Percentiles rank a stretch among this genome's conserved stretches.
Conservation (phyloP, 2,797 vertebrate genomes). For the Glossophaga mutica region DNA sequence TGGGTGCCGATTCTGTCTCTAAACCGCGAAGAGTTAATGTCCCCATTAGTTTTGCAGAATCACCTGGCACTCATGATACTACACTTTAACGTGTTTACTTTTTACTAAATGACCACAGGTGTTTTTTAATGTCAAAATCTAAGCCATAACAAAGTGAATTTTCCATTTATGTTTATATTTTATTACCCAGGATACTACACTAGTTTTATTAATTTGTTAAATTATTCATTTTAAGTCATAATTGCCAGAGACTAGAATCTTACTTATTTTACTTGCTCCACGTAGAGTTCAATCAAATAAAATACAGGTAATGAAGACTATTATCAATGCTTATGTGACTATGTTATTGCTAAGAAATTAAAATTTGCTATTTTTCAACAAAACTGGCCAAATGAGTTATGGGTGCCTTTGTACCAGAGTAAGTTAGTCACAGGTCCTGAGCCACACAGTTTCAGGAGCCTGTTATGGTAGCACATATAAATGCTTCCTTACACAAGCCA, state of each 20-base stretch:
- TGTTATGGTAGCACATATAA: background rate
- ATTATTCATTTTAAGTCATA: slow-evolving; percentile 35
- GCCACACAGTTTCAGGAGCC: background rate
- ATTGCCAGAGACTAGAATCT: background rate
- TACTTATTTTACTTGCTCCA: slow-evolving; percentile 26
- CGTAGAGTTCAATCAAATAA: slow-evolving; percentile 29
- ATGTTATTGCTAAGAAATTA: background rate
- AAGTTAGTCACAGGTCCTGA: background rate
- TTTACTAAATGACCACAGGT: background rate
- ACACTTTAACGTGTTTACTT: background rate
- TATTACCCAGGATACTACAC: slow-evolving; percentile 9
- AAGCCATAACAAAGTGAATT: slow-evolving; percentile 19
- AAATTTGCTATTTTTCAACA: slow-evolving; percentile 40
- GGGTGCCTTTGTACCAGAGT: background rate
- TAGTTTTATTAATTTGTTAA: background rate
- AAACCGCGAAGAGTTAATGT: background rate
- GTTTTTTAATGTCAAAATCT: slow-evolving; percentile 42
- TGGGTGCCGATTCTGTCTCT: background rate
- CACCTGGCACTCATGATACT: background rate
- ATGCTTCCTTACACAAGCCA: background rate
- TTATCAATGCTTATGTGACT: background rate
- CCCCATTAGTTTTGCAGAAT: background rate
- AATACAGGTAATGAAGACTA: slow-evolving; percentile 33
- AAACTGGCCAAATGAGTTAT: slow-evolving; percentile 19
- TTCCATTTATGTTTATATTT: background rate